A percentile compares a stretch with the other conserved stretches of the same genome.
These are phyloP conservation scores for Ophioninae sp. DNA, from an alignment of 2,888 invertebrate genomes.

Conservation along the genomic window DNA sequence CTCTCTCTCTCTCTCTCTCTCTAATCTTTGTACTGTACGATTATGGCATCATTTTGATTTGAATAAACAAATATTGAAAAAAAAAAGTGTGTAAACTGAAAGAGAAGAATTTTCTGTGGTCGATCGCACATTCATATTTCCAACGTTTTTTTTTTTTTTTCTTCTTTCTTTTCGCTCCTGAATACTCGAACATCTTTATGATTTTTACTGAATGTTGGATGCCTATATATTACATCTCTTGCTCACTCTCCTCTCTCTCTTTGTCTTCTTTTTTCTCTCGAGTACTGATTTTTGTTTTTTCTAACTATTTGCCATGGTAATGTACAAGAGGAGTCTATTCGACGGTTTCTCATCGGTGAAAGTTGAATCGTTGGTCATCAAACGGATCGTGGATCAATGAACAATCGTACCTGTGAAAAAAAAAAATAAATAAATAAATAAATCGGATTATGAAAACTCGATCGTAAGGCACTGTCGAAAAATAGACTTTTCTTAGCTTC, in stretches of 20 bases:
- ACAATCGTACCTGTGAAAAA: background rate
- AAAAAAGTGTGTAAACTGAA: conserved; percentile 12
- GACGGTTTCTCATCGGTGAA: conserved; percentile 6
- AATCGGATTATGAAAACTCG: background rate
- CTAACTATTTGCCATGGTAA: conserved; percentile 58
- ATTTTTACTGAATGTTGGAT: conserved; percentile 79
- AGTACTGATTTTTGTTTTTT: conserved; percentile 41
- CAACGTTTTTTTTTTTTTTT: conserved; percentile 44
- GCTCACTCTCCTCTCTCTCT: conserved; percentile 38
- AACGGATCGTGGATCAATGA: background rate
- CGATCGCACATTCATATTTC: conserved; percentile 44
- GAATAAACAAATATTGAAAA: background rate
- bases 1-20: conserved; percentile 68
- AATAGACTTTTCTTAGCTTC: conserved; percentile 78
- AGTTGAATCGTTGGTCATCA: background rate
- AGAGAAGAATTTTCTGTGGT: conserved; percentile 10
- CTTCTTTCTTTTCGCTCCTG: conserved; percentile 7
- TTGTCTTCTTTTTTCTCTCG: conserved; percentile 33
- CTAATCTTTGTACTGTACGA: conserved; percentile 59
- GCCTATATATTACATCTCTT: conserved; percentile 68
- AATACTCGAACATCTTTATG: conserved; percentile 64
- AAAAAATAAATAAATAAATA: too few relatives aligned
- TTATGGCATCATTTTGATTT: conserved; percentile 39
- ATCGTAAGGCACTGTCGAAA: conserved; percentile 46
- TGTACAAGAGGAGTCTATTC: conserved; percentile 62